Base-by-base conservation (phyloP, 2,797 vertebrate species). In the Acrocephalus scirpaceus region DNA sequence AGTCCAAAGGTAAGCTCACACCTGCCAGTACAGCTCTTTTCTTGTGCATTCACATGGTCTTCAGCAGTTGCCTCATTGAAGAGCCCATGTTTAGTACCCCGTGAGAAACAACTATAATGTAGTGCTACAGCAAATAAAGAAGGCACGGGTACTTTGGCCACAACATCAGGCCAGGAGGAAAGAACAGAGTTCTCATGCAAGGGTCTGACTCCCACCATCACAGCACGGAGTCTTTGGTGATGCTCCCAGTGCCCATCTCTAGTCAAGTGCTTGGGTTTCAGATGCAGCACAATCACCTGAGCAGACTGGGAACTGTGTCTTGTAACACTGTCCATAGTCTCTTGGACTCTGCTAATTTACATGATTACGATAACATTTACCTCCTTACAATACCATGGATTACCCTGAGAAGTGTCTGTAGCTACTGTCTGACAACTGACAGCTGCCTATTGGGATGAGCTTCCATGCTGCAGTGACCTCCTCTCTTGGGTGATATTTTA, bases 331-430 rank as follows among this genome's bases (percentile, higher is more conserved):
- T 45, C 64, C 30, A 5, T 22, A 36, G 34, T 32, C 42, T 71
- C 29, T 16, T 74, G 45, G 9, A 69, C 3, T 16, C 15, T 58
- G 51, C 26, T 38, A 30, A 22, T 84, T 77, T 65, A 44, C 32
- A 19, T 14, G 34, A 17, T 30, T 1, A 15, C 0, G 3, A 10
- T 42, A 85, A 30, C 0, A 0, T 42, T 93, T 67, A 12, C 18
- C 32, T 86, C 50, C 16, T 74, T 64, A 53, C 1, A 60, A 8
- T n/a, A 64, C 32, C 16, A 19, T 1, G 4, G 16, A 6, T 83
- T 90, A 78, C 44, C 27, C 50, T 45, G 51, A 78, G 44, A 74
- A 88, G 9, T 32, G 34, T 48, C 76, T 73, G 54, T 44, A 82
- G 53, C 51, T 70, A 8, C 77, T 90, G 36, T 54, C 51, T 81